phyloP scores from a whole-genome alignment of 1,140 invertebrate genomes.

The Drosophila suzukii region DNA sequence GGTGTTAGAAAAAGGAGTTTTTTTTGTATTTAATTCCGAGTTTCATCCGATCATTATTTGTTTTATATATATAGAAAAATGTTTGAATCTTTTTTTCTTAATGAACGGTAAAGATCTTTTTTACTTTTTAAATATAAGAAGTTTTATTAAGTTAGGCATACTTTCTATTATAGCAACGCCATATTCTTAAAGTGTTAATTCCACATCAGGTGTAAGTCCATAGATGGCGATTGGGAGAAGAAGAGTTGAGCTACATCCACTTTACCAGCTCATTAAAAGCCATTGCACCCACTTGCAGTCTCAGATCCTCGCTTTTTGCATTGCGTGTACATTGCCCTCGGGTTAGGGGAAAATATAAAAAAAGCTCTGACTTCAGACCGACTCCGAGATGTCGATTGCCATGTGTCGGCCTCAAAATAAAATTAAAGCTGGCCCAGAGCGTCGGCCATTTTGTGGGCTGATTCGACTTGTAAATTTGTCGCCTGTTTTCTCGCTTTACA shows the following conservation, averaged over 20 bases:
- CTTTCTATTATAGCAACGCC: too few relatives aligned
- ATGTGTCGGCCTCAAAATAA: constrained; percentile 22
- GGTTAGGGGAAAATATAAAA: constrained; percentile 28
- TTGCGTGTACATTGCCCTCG: constrained; percentile 67
- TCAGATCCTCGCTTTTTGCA: constrained; percentile 25
- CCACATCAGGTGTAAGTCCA: constrained; percentile 33
- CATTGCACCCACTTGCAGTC: constrained; percentile 63
- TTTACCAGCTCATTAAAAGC: constrained; percentile 79
- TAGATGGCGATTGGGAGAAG: constrained; percentile 26
- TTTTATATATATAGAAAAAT: too few relatives aligned
- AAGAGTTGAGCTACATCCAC: constrained; percentile 31
- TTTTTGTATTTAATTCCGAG: too few relatives aligned
- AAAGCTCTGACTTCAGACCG: constrained; percentile 4
- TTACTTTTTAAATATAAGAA: too few relatives aligned
- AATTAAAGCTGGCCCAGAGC: constrained; percentile 26
- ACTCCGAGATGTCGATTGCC: constrained; percentile 23
- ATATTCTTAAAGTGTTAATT: constrained; percentile 14
- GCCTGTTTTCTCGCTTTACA: constrained; percentile 40
- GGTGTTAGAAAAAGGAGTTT: too few relatives aligned
- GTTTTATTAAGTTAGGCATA: too few relatives aligned
- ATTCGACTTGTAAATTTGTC: constrained; percentile 74
- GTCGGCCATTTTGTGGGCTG: constrained; percentile 71
- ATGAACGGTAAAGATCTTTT: too few relatives aligned
- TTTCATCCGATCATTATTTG: too few relatives aligned
- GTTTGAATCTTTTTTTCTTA: too few relatives aligned